Base-by-base conservation (phyloP, 2,113 vertebrate genomes). In the Acinonyx jubatus region DNA sequence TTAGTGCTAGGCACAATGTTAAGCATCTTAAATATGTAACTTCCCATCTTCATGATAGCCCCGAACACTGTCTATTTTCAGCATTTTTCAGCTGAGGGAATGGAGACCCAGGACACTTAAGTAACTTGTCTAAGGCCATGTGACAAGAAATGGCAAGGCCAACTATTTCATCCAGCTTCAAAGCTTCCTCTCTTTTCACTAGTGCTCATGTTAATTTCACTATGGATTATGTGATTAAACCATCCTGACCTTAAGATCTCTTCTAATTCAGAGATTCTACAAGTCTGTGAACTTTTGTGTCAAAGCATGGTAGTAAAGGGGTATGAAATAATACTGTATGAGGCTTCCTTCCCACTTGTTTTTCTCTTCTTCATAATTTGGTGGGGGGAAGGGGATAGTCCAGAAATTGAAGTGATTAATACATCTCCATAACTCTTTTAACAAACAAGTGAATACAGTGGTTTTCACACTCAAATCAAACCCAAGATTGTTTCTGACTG, bases 381-480 rank as follows among this genome's bases (percentile, higher is more conserved):
- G 52, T 5, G 45, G 11, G n/a, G 23, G 25, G 45, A 45, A 45
- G 8, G 18, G 18, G 6, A 18, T 55, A 31, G 69, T 91, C 86
- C 33, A 71, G 78, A 95, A 91, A 93, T 82, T 23, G 73, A 94
- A 69, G 93, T 92, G 73, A 87, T 69, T 83, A 91, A 89, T 11
- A 76, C 48, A 61, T 76, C 63, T 92, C 92, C 48, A 68, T 81
- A 95, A 93, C 23, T 93, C 61, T 82, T 97, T 45, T 38, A 95
- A 79, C 52, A 92, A 96, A 97, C 74, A 92, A 89, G 89, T 71
- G 97, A 96, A 7, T 90, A 89, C 3, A 36, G 85, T 94, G 89
- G 92, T 91, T 98, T 96, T 98, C 83, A 96, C 57, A 94, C 85
- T 93, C 80, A 90, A 85, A 85, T 88, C 78, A 97, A 93, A 90